A percentile compares a stretch with the other conserved stretches of the same genome.
These are phyloP conservation scores for Lota lota DNA, from an alignment of 2,113 vertebrate species.

Conservation along the genomic window DNA sequence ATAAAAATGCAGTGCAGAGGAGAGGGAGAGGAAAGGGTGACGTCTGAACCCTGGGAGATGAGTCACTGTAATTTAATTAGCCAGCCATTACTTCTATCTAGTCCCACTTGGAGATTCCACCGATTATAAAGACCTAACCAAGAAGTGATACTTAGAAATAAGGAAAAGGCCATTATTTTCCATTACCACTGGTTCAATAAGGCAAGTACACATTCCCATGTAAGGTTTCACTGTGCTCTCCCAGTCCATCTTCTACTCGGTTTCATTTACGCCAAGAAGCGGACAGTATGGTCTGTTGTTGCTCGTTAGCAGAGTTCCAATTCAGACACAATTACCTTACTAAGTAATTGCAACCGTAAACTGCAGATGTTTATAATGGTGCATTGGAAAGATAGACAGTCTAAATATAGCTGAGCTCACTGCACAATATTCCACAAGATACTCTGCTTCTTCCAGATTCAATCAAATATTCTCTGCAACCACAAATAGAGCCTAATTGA, in stretches of 20 bases:
- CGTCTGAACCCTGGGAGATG: conserved; percentile 17
- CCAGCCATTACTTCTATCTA: conserved; percentile 18
- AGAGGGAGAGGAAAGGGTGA: conserved; percentile 11
- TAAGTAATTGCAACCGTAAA: conserved; percentile 45
- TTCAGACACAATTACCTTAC: conserved; percentile 34
- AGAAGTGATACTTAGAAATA: background rate
- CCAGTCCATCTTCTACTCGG: too few relatives aligned
- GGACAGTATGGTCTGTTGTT: conserved; percentile 2
- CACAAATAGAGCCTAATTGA: too few relatives aligned
- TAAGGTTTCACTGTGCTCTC: background rate
- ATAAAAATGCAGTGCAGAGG: background rate
- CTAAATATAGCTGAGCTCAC: background rate
- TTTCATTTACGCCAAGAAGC: background rate
- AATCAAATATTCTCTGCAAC: too few relatives aligned
- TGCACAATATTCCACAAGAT: too few relatives aligned
- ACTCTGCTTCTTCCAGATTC: too few relatives aligned
- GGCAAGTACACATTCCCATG: background rate
- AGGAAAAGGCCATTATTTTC: background rate
- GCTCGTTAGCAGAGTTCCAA: conserved; percentile 34
- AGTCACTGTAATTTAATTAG: conserved; percentile 44
- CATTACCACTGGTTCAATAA: too few relatives aligned
- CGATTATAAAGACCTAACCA: background rate
- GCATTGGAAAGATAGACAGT: background rate
- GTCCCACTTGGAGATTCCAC: background rate
- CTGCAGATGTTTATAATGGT: background rate